phyloP scores from a whole-genome alignment of 2,113 vertebrate genomes.

The Lophochroa leadbeateri region DNA sequence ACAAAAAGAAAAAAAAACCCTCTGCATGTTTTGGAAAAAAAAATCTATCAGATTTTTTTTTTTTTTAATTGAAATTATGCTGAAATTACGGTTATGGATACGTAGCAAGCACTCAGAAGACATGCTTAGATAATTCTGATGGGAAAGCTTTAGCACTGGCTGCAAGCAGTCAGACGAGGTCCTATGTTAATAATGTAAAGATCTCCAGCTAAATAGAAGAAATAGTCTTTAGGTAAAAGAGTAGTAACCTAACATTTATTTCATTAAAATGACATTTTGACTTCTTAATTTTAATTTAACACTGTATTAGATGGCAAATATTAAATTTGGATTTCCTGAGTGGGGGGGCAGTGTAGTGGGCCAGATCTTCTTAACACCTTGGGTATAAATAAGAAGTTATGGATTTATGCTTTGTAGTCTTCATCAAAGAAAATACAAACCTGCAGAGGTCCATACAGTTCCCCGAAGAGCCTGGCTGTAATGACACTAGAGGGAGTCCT shows the following conservation, averaged over 20 bases:
- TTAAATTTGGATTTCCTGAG: not conserved
- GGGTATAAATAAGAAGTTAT: not conserved
- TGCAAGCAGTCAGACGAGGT: no score
- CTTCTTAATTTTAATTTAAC: not conserved
- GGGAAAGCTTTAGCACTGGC: no score
- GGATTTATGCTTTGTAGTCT: not conserved
- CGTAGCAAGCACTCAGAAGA: not conserved
- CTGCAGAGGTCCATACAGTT: not conserved
- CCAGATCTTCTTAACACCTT: not conserved
- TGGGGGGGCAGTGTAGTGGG: not conserved
- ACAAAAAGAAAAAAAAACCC: not conserved
- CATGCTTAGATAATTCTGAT: not conserved
- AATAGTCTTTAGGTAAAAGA: not conserved
- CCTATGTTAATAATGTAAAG: no score
- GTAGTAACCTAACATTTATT: not conserved
- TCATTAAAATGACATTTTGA: not conserved
- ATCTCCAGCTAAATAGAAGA: no score
- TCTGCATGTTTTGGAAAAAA: not conserved
- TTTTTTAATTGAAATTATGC: not conserved
- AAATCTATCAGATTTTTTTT: not conserved
- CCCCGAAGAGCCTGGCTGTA: not conserved
- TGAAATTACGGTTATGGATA: not conserved
- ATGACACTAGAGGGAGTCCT: slow-evolving; percentile 72
- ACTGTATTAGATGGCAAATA: not conserved
- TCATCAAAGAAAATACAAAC: not conserved